Conservation (phyloP, 2,113 vertebrate genomes). For the Falco punctatus region DNA sequence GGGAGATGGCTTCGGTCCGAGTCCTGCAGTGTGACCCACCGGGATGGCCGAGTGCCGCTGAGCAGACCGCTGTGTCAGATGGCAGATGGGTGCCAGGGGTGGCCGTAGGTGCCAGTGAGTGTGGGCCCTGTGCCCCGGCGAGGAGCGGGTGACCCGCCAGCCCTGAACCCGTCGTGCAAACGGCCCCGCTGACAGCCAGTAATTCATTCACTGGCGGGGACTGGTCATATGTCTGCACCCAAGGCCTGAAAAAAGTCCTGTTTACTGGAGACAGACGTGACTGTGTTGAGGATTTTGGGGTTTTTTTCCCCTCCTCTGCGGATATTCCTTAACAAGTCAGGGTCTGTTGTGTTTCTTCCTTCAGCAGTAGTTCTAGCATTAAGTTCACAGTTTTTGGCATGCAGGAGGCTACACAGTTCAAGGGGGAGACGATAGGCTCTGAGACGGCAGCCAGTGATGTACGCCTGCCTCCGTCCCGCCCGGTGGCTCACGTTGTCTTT, state of each 20-base stretch:
- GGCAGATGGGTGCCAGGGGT: fast-evolving
- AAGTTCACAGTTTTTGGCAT: not conserved
- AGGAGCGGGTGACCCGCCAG: not conserved
- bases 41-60: not conserved
- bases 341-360: not conserved
- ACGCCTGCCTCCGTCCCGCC: not conserved
- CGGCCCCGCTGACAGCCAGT: not conserved
- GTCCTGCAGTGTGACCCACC: not conserved
- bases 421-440: fast-evolving
- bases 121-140: not conserved
- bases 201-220: not conserved
- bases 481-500: not conserved
- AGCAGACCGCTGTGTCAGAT: not conserved
- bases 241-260: not conserved
- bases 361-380: not conserved
- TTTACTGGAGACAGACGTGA: not conserved
- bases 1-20: not conserved
- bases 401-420: not conserved
- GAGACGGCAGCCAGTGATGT: fast-evolving
- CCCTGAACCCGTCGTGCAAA: not conserved
- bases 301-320: not conserved
- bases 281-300: not conserved
- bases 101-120: fast-evolving
- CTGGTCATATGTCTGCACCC: not conserved
- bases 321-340: not conserved